Evolutionary conservation across 2,113 vertebrate species (phyloP).

Genomic region (Vicugna pacos): DNA sequence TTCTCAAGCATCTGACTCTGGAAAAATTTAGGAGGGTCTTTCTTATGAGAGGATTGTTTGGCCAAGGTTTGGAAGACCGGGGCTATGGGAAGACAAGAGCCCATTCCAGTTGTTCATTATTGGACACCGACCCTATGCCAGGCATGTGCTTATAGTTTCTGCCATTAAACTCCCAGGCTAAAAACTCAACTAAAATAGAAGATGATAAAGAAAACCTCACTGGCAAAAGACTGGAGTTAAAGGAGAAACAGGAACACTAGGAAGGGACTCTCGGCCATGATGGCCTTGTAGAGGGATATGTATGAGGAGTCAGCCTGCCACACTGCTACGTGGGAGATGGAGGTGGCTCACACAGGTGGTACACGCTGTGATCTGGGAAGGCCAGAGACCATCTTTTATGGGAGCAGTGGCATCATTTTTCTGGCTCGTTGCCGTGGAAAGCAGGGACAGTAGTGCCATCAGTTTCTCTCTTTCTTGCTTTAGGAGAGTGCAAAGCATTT

Average conservation of each 20-base stretch:
- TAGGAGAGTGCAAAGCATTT: not conserved
- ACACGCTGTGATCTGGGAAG: not conserved
- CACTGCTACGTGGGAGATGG: not conserved
- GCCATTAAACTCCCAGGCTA: not conserved
- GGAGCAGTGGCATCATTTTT: not conserved
- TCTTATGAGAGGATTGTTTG: not conserved
- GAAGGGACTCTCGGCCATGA: not conserved
- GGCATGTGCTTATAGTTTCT: not conserved
- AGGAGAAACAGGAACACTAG: not conserved
- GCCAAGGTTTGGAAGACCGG: not conserved
- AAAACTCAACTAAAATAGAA: slow-evolving; percentile 8
- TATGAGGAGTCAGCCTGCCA: not conserved
- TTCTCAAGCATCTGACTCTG: not conserved
- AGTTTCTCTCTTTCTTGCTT: not conserved
- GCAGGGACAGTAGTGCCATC: not conserved
- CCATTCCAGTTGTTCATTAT: not conserved
- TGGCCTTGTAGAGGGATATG: not conserved
- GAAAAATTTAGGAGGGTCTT: not conserved
- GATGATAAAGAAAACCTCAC: not conserved
- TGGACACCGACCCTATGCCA: not conserved
- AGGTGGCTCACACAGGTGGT: not conserved
- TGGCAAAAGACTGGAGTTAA: not conserved
- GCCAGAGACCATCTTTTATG: not conserved
- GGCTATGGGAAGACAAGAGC: not conserved
- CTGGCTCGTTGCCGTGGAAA: not conserved